phyloP scores from a whole-genome alignment of 2,888 invertebrate species.

The Drosophila diplacantha region DNA sequence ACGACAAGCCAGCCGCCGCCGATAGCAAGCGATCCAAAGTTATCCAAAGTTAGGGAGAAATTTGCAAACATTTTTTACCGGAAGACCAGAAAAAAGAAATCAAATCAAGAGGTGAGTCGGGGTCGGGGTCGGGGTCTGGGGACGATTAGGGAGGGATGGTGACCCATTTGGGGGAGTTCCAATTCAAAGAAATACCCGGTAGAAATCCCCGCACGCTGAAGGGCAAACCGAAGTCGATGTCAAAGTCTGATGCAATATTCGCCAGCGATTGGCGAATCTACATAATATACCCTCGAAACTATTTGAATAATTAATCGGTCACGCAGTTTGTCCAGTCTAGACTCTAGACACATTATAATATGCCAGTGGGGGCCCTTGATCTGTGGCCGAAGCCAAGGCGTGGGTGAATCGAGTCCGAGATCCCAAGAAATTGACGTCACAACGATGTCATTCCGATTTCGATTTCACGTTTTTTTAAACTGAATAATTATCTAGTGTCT shows the following conservation, averaged over 20 bases:
- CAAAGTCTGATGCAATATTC: constrained; percentile 72
- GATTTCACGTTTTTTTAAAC: constrained; percentile 9
- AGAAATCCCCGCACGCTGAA: constrained; percentile 10
- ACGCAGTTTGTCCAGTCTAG: constrained; percentile 34
- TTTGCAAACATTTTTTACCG: constrained; percentile 73
- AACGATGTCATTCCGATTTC: constrained; percentile 15
- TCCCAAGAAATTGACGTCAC: constrained; percentile 38
- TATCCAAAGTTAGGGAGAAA: constrained; percentile 58
- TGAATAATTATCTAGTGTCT: constrained; percentile 1
- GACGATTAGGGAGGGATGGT: neutral
- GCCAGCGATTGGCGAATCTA: constrained; percentile 52
- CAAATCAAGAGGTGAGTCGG: constrained; percentile 68
- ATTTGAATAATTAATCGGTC: constrained; percentile 56
- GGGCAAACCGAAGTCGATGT: constrained; percentile 11
- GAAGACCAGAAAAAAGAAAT: constrained; percentile 74
- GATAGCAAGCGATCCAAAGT: constrained; percentile 32
- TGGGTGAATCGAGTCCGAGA: constrained; percentile 17
- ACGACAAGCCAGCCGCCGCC: constrained; percentile 63
- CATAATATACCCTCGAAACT: constrained; percentile 36
- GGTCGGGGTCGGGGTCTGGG: neutral
- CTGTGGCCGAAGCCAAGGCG: constrained; percentile 11
- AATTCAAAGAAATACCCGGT: constrained; percentile 10
- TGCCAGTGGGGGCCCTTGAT: constrained; percentile 32
- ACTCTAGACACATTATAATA: constrained; percentile 32
- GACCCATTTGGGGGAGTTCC: constrained; percentile 8